These are phyloP conservation scores for Ornithoptera priamus DNA, from an alignment of 2,888 invertebrate genomes.

Conservation along the genomic window DNA sequence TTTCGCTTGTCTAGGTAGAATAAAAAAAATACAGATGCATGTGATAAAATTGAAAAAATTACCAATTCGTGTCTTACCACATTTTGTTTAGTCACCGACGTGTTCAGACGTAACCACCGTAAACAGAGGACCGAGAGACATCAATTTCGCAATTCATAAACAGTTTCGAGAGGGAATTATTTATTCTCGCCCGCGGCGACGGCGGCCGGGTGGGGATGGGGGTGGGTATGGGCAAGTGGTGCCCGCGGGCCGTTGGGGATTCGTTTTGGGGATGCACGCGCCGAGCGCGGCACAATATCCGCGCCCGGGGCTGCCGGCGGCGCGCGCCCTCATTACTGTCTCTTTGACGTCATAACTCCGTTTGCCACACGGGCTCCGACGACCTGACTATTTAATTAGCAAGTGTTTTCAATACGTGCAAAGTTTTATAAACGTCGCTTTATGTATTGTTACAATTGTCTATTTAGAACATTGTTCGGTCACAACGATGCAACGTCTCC, in stretches of 20 bases:
- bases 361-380: constrained; percentile 21
- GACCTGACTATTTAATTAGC: constrained; percentile 12
- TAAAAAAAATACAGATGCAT: no score
- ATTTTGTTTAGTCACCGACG: no score
- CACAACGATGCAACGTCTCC: no score
- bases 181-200: constrained; percentile 45
- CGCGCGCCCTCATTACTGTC: constrained; percentile 38
- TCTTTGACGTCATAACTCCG: constrained; percentile 38
- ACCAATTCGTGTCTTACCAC: no score
- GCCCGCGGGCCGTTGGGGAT: constrained; percentile 34
- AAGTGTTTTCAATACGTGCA: not conserved
- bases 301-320: constrained; percentile 58
- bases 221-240: constrained; percentile 26
- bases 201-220: not conserved
- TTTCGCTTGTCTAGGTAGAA: no score
- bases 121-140: constrained; percentile 36
- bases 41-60: no score
- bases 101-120: not conserved
- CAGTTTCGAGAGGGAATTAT: constrained; percentile 58
- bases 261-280: constrained; percentile 39
- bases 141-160: constrained; percentile 54
- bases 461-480: no score
- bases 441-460: no score
- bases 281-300: constrained; percentile 64
- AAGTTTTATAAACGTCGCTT: not conserved